Evolutionary conservation across 1,140 invertebrate genomes (phyloP).

Genomic region (Rhyacophila brunnea): DNA sequence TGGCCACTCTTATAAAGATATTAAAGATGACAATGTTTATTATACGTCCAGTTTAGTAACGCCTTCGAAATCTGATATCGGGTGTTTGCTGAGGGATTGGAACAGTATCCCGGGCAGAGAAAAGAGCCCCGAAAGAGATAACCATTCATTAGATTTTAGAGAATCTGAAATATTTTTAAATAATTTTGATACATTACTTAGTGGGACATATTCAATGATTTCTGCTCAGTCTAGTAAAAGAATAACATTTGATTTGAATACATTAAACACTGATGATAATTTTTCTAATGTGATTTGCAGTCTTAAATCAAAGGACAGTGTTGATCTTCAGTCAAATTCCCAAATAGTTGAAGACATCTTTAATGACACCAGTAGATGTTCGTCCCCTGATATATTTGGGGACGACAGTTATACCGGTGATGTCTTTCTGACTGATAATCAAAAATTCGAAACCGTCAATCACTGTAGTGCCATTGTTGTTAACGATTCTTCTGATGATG

Average conservation of each 20-base stretch:
- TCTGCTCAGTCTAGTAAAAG: too few relatives aligned
- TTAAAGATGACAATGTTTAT: conserved; percentile 44
- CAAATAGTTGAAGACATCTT: background rate
- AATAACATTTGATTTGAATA: too few relatives aligned
- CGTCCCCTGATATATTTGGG: conserved; percentile 57
- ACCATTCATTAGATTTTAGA: conserved; percentile 33
- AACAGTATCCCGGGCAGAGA: conserved; percentile 49
- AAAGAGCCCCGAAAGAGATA: conserved; percentile 39
- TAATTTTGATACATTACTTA: conserved; percentile 45
- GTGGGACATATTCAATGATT: conserved; percentile 36
- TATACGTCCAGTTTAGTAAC: conserved; percentile 45
- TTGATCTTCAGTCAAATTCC: too few relatives aligned
- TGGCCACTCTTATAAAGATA: conserved; percentile 36
- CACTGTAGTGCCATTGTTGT: background rate
- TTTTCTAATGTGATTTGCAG: too few relatives aligned
- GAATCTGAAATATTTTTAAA: conserved; percentile 41
- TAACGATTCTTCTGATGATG: conserved; percentile 11
- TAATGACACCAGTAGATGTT: conserved; percentile 3
- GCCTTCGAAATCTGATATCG: conserved; percentile 40
- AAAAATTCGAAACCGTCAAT: background rate
- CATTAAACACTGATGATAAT: too few relatives aligned
- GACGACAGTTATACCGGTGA: conserved; percentile 40
- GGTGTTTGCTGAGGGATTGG: conserved; percentile 50
- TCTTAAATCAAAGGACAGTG: too few relatives aligned
- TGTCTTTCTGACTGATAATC: background rate